A percentile compares a stretch with the other conserved stretches of the same genome.
Evolutionary conservation across 2,888 invertebrate genomes (phyloP).

Genomic region (Galerucella pusilla): DNA sequence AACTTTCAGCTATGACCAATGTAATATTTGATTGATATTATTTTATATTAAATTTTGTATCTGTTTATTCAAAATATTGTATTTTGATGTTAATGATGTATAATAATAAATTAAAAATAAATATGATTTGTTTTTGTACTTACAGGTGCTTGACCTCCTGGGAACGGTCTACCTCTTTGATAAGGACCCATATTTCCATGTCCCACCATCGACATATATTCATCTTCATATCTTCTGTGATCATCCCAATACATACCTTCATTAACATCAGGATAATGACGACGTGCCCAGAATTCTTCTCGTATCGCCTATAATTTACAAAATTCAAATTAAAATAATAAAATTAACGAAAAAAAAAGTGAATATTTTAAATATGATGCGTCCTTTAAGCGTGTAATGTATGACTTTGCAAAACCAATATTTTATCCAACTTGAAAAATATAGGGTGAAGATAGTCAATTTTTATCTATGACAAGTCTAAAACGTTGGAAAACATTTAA

Average conservation of each 20-base stretch:
- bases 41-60: no score
- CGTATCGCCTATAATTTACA: conserved; percentile 67
- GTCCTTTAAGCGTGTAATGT: conserved; percentile 32
- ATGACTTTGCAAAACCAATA: conserved; percentile 51
- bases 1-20: no score
- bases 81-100: background rate
- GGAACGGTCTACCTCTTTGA: conserved; percentile 63
- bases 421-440: conserved; percentile 41
- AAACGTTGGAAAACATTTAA: conserved; percentile 49
- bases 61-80: no score
- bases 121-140: conserved; percentile 40
- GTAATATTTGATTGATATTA: no score
- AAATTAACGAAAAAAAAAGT: background rate
- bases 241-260: conserved; percentile 92
- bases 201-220: conserved; percentile 79
- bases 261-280: conserved; percentile 77
- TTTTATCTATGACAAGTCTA: conserved; percentile 50
- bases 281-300: conserved; percentile 75
- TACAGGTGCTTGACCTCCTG: conserved; percentile 65
- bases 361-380: background rate
- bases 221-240: conserved; percentile 78
- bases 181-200: conserved; percentile 72
- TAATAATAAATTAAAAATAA: background rate
- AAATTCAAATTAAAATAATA: background rate
- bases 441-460: conserved; percentile 48